Evolutionary conservation across 1,140 invertebrate species (phyloP), one percentile per base, ranked within the genome.

Genomic region (Sogatella furcifera): DNA sequence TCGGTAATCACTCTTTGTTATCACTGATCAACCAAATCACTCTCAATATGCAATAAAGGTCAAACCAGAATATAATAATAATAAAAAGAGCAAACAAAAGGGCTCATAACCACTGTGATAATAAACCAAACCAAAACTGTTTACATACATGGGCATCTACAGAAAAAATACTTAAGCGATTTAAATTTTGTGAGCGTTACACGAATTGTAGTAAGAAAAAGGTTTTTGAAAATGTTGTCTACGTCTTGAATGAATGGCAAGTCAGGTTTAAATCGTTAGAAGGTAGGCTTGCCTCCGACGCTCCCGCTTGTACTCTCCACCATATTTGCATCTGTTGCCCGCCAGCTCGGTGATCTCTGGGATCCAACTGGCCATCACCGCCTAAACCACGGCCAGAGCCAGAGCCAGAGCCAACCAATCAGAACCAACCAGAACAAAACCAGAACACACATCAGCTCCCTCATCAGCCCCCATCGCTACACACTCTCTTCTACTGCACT

Each of bases 291-390:
- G 95, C 92, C 92, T 94, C 89, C 92, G 92, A 85, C 93, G 91
- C 82, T 95, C 92, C 83, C 92, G 91, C 83, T 89, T 95, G 86
- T 94, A 95, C 78, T 90, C 87, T 80, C 94, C 94, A 83, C 93
- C 92, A 84, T 96, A 97, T 85, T 95, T 96, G 84, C 91, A 88
- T 77, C 93, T 86, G 81, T 93, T 91, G 77, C 92, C 93, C 79
- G 95, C 89, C 80, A 97, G 89, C 82, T 96, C 93, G 78, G 92
- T 94, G 82, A 97, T 97, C 86, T 97, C 95, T 77, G 95, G 95
- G 80, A 97, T 95, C 90, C 92, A 96, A 84, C 91, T 96, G 81
- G 94, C 93, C 88, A 97, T 97, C 84, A 97, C 90, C 83, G 90
- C 90, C 90, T 93, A 69, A 28, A 28, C 24, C 24, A 28, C 24